Conservation (phyloP, 2,797 vertebrate genomes). For the Echeneis naucrates region DNA sequence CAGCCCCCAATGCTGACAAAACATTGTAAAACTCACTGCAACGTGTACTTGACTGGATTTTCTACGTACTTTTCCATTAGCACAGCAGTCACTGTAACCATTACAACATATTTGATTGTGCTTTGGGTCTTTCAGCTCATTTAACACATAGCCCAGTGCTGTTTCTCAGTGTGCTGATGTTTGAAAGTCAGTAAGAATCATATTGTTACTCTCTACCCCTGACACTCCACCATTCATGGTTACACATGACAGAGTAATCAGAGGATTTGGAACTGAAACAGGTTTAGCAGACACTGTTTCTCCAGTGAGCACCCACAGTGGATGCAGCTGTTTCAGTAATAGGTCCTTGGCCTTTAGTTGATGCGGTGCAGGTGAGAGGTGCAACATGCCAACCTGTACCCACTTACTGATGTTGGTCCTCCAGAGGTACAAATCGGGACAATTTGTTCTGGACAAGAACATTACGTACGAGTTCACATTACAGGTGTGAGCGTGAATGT, state of each 20-base stretch:
- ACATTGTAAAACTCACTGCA: conserved; percentile 15
- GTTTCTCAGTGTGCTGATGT: too few species aligned
- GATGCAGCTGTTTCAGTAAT: conserved; percentile 39
- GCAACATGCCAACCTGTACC: conserved; percentile 12
- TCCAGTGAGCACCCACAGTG: too few species aligned
- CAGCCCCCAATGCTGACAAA: neutral
- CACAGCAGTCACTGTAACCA: conserved; percentile 19
- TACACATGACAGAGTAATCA: neutral
- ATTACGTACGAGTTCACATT: too few species aligned
- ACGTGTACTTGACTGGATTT: conserved; percentile 18
- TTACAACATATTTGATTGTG: conserved; percentile 6
- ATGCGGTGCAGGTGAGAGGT: conserved; percentile 25
- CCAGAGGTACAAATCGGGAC: conserved; percentile 32
- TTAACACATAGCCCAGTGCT: too few species aligned
- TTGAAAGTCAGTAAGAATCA: conserved; percentile 17
- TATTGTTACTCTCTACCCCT: neutral
- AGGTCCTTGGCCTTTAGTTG: conserved; percentile 23
- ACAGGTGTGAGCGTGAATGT: neutral
- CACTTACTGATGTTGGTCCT: conserved; percentile 28
- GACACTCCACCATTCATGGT: neutral
- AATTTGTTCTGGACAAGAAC: conserved; percentile 48
- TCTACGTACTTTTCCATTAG: conserved; percentile 14
- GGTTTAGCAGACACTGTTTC: neutral
- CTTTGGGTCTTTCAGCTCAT: conserved; percentile 7
- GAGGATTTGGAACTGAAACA: neutral